Evolutionary conservation across 2,797 vertebrate species (phyloP).

Genomic region (Muraenolepis orangiensis): DNA sequence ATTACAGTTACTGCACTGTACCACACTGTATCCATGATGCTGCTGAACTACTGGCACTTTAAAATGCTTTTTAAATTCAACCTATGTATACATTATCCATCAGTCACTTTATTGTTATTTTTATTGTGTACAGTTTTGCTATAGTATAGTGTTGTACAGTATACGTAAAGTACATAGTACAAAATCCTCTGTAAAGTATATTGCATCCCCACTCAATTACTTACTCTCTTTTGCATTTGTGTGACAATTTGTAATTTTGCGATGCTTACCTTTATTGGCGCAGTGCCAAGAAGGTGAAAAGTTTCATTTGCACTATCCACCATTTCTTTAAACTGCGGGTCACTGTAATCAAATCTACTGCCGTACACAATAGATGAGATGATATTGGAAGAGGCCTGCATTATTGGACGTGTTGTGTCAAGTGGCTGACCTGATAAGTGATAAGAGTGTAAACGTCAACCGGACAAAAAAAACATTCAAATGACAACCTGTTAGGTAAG

Average conservation of each 20-base stretch:
- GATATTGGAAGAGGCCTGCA: slow-evolving; percentile 39
- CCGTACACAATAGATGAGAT: slow-evolving; percentile 34
- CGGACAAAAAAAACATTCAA: neutral
- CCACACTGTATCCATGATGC: too few relatives aligned
- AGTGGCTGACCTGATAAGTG: neutral
- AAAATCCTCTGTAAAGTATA: neutral
- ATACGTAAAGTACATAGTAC: too few relatives aligned
- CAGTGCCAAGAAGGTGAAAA: slow-evolving; percentile 20
- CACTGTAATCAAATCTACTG: slow-evolving; percentile 32
- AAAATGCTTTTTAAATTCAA: too few relatives aligned
- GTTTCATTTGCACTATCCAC: slow-evolving; percentile 27
- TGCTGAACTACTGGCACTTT: too few relatives aligned
- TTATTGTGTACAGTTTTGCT: too few relatives aligned
- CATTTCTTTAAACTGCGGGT: slow-evolving; percentile 36
- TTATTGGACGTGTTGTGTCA: slow-evolving; percentile 12
- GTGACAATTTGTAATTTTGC: neutral
- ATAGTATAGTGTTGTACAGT: too few relatives aligned
- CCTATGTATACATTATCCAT: too few relatives aligned
- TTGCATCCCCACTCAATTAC: neutral
- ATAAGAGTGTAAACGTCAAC: neutral
- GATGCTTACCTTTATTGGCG: slow-evolving; percentile 31
- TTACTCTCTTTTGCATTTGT: too few relatives aligned
- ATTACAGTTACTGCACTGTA: too few relatives aligned
- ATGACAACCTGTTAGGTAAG: neutral
- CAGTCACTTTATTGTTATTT: too few relatives aligned